These are phyloP conservation scores for Lordiphosa andalusiaca DNA, from an alignment of 2,888 invertebrate genomes.

Conservation along the genomic window DNA sequence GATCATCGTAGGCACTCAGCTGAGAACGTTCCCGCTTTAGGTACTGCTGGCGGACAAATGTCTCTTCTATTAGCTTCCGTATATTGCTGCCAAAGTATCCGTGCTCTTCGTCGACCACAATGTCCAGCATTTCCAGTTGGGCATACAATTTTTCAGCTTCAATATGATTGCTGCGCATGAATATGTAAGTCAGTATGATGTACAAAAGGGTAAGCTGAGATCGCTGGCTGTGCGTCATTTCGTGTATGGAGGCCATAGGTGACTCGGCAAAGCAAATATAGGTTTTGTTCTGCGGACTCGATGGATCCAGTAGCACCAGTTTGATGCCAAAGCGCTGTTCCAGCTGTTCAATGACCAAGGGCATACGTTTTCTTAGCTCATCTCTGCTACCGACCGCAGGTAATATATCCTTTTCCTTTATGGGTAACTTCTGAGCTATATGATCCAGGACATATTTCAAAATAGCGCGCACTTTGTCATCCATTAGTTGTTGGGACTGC, in stretches of 20 bases:
- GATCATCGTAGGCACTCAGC: constrained; percentile 41
- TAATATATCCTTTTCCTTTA: constrained; percentile 45
- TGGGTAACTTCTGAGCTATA: constrained; percentile 40
- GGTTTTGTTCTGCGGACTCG: constrained; percentile 33
- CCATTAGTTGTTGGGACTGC: constrained; percentile 7
- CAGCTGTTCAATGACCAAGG: constrained; percentile 29
- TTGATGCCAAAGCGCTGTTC: constrained; percentile 39
- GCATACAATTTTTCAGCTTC: constrained; percentile 48
- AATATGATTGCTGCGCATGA: constrained; percentile 45
- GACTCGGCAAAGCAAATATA: constrained; percentile 46
- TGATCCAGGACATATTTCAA: constrained; percentile 52
- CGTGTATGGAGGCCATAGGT: constrained; percentile 38
- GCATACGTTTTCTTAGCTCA: constrained; percentile 23
- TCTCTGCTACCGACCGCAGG: constrained; percentile 17
- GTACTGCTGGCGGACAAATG: constrained; percentile 52
- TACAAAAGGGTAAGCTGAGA: constrained; percentile 40
- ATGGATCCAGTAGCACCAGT: constrained; percentile 22
- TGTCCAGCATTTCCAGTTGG: constrained; percentile 29
- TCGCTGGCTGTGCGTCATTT: constrained; percentile 43
- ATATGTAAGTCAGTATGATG: constrained; percentile 55
- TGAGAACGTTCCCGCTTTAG: constrained; percentile 48
- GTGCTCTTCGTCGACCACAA: constrained; percentile 50
- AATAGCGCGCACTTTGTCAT: constrained; percentile 32
- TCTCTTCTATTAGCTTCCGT: constrained; percentile 47
- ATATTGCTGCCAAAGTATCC: constrained; percentile 50